Conservation (phyloP, 2,888 invertebrate species). For the Apodemia zela region DNA sequence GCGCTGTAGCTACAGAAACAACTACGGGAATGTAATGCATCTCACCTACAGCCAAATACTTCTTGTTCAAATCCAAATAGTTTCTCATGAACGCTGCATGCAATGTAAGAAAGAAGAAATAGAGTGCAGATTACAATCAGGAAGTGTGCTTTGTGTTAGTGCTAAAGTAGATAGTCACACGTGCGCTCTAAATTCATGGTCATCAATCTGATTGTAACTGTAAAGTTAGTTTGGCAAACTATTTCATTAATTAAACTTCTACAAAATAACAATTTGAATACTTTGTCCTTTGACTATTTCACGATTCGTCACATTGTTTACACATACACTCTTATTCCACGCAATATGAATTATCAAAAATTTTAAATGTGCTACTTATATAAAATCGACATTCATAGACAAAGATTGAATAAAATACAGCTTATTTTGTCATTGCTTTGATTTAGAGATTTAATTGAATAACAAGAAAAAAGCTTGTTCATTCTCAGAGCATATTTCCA, state of each 20-base stretch:
- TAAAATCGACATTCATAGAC: no score
- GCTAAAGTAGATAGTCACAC: slow-evolving; percentile 31
- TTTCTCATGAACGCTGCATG: slow-evolving; percentile 91
- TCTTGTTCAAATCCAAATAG: slow-evolving; percentile 90
- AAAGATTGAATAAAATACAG: no score
- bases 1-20: slow-evolving; percentile 29
- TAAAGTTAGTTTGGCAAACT: not conserved
- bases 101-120: slow-evolving; percentile 78
- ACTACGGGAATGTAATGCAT: slow-evolving; percentile 33
- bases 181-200: slow-evolving; percentile 12
- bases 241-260: not conserved
- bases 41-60: slow-evolving; percentile 86
- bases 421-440: no score
- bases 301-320: no score
- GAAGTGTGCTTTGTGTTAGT: slow-evolving; percentile 41
- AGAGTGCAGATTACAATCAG: slow-evolving; percentile 65
- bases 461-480: no score
- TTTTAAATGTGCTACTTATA: no score
- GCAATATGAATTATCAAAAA: no score
- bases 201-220: slow-evolving; percentile 1
- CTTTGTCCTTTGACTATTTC: not conserved
- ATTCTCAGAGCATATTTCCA: no score
- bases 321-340: no score
- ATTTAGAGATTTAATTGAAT: no score
- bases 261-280: not conserved